Evolutionary conservation across 2,113 vertebrate genomes (phyloP).

Genomic region (Tapirus terrestris): DNA sequence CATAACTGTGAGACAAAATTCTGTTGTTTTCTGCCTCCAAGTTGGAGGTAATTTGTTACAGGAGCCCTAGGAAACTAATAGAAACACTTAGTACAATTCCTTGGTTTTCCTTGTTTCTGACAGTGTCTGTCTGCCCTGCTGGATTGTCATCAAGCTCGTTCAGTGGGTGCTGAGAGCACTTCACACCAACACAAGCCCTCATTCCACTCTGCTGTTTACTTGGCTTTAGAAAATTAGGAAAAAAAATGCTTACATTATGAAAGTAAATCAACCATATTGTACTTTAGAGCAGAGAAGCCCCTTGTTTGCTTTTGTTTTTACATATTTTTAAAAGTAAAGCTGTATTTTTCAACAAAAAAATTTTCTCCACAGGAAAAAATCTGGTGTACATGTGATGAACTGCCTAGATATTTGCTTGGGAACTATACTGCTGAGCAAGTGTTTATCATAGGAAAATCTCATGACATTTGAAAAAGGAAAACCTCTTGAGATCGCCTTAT

Average conservation of each 20-base stretch:
- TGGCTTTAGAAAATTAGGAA: not conserved
- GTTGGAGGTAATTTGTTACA: not conserved
- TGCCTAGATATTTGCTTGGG: not conserved
- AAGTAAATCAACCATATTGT: not conserved
- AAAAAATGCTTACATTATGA: not conserved
- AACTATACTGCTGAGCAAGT: not conserved
- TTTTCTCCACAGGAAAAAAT: not conserved
- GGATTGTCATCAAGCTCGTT: not conserved
- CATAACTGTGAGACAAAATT: not conserved
- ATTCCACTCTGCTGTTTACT: not conserved
- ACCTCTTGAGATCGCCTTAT: not conserved
- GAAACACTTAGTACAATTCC: not conserved
- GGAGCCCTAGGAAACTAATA: not conserved
- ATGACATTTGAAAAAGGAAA: slow-evolving; percentile 48
- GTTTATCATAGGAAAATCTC: slow-evolving; percentile 24
- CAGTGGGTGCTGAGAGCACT: not conserved
- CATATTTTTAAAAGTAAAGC: not conserved
- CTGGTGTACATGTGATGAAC: not conserved
- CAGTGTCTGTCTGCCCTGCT: not conserved
- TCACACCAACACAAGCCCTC: not conserved
- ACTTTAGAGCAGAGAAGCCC: not conserved
- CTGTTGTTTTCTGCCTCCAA: not conserved
- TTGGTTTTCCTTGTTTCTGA: not conserved
- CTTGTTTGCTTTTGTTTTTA: not conserved
- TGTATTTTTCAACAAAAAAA: not conserved